phyloP scores from a whole-genome alignment of 1,140 invertebrate species.

The Diorhabda carinulata region DNA sequence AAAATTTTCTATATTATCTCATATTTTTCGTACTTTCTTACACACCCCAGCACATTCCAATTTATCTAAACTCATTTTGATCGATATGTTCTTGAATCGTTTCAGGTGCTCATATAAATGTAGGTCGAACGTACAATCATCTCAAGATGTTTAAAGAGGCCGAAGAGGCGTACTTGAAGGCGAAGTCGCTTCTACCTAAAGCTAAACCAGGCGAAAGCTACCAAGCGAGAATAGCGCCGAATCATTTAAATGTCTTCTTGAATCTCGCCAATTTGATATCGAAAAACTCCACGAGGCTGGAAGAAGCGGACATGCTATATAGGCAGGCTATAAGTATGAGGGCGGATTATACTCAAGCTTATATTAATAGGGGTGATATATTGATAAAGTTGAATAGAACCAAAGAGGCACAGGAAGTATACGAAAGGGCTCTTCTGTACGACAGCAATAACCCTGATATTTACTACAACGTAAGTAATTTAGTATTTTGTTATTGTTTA shows the following conservation, averaged over 20 bases:
- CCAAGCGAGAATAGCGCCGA: constrained; percentile 91
- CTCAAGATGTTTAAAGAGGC: constrained; percentile 87
- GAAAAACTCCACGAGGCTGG: constrained; percentile 83
- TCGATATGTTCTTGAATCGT: too few species aligned
- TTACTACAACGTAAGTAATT: constrained; percentile 85
- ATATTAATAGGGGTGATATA: constrained; percentile 95
- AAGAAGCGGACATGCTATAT: constrained; percentile 92
- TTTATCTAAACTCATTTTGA: too few species aligned
- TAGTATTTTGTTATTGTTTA: neutral
- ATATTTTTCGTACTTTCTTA: too few species aligned
- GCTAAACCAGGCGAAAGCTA: constrained; percentile 90
- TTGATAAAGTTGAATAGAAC: constrained; percentile 92
- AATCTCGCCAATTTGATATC: constrained; percentile 94
- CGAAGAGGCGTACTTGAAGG: constrained; percentile 85
- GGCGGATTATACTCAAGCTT: constrained; percentile 94
- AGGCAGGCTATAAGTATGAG: constrained; percentile 94
- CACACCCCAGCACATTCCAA: too few species aligned
- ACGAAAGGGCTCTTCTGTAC: constrained; percentile 87
- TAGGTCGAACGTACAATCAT: constrained; percentile 90
- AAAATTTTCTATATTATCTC: too few species aligned
- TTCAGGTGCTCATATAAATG: constrained; percentile 82
- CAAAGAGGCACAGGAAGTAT: constrained; percentile 91
- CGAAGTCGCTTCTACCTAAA: constrained; percentile 84
- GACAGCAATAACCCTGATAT: constrained; percentile 95
- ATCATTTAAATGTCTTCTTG: constrained; percentile 93